Conservation (phyloP, 2,113 vertebrate species). For the Genyomyrus donnyi region DNA sequence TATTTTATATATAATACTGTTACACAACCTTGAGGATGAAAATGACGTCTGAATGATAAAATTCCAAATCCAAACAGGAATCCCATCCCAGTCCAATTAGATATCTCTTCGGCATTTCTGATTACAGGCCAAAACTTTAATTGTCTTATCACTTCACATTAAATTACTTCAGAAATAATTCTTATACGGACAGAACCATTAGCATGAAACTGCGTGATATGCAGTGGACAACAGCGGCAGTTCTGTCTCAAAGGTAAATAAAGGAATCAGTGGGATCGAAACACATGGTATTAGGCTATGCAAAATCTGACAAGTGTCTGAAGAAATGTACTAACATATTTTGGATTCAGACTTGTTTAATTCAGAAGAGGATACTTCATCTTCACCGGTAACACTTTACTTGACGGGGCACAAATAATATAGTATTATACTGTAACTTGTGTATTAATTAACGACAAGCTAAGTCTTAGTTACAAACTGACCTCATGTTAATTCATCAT, state of each 20-base stretch:
- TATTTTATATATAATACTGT: not conserved
- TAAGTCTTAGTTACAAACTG: not conserved
- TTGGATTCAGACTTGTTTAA: not conserved
- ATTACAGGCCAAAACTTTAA: not conserved
- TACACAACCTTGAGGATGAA: not conserved
- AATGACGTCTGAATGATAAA: not conserved
- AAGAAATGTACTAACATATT: not conserved
- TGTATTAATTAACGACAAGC: not conserved
- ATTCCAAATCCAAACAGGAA: not conserved
- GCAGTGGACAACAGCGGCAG: not conserved
- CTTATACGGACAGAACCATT: not conserved
- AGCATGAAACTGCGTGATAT: not conserved
- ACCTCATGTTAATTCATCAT: not conserved
- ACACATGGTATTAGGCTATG: not conserved
- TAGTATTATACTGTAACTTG: not conserved
- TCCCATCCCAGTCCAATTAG: not conserved
- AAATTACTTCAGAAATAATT: not conserved
- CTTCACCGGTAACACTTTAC: not conserved
- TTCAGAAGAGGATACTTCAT: constrained; percentile 22
- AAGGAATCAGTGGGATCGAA: not conserved
- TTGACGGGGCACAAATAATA: not conserved
- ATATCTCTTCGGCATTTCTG: not conserved
- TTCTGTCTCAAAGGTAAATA: not conserved
- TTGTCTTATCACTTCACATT: not conserved
- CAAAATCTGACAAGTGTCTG: not conserved